Conservation (phyloP, 1,140 invertebrate species). For the Drosophila melanica region DNA sequence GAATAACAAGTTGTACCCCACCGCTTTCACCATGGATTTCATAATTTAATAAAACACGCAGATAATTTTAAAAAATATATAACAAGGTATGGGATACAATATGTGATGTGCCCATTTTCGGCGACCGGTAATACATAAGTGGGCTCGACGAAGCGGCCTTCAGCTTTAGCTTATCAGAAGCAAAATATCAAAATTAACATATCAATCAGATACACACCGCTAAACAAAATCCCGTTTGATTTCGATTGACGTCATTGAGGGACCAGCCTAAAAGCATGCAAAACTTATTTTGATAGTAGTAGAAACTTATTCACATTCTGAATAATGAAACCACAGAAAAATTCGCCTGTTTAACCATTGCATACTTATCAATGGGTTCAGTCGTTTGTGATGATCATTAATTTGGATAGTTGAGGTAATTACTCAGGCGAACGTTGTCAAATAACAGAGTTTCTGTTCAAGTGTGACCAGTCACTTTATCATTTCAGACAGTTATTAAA, state of each 20-base stretch:
- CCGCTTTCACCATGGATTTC: too few species aligned
- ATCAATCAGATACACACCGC: neutral
- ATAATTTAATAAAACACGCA: too few species aligned
- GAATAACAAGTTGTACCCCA: too few species aligned
- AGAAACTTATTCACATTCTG: neutral
- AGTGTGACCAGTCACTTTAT: constrained; percentile 15
- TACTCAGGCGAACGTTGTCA: neutral
- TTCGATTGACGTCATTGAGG: neutral
- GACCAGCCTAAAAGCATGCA: neutral
- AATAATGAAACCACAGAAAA: neutral
- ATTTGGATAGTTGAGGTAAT: neutral
- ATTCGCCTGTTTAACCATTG: neutral
- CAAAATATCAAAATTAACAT: constrained; percentile 2
- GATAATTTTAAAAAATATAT: too few species aligned
- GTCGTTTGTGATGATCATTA: neutral
- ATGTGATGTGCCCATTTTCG: too few species aligned
- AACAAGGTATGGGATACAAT: too few species aligned
- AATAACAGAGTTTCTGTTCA: neutral
- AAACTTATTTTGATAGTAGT: neutral
- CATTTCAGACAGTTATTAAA: neutral
- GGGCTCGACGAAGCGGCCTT: neutral
- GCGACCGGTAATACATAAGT: neutral
- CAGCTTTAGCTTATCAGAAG: neutral
- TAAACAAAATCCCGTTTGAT: neutral
- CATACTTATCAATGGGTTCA: neutral